Evolutionary conservation across 1,140 invertebrate genomes (phyloP).

Genomic region (Orchestia grillus): DNA sequence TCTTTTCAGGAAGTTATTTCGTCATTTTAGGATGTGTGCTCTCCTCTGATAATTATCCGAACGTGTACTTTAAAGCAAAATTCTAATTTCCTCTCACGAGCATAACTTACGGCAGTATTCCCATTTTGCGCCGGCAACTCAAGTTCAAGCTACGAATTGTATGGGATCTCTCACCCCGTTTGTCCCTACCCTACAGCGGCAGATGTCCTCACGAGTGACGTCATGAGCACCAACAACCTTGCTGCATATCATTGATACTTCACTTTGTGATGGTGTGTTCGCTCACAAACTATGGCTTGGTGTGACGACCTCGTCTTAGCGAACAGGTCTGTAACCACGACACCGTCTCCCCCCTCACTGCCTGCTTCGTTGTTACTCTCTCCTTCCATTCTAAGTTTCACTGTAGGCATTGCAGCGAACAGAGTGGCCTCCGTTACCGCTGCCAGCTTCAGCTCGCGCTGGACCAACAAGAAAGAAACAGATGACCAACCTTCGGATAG

Average conservation of each 20-base stretch:
- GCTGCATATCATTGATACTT: not conserved
- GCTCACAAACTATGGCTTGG: not conserved
- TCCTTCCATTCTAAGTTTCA: not conserved
- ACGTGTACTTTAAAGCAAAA: too few species aligned
- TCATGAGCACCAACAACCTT: not conserved
- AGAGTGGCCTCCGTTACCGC: not conserved
- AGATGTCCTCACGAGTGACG: not conserved
- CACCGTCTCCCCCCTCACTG: not conserved
- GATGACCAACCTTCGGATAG: not conserved
- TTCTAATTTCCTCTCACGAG: too few species aligned
- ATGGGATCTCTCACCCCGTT: too few species aligned
- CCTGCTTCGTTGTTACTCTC: not conserved
- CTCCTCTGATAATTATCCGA: too few species aligned
- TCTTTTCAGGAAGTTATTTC: too few species aligned
- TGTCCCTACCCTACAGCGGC: not conserved
- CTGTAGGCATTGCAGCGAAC: not conserved
- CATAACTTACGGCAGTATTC: too few species aligned
- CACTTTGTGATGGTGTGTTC: not conserved
- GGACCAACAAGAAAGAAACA: not conserved
- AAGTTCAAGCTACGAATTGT: too few species aligned
- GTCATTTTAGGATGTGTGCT: too few species aligned
- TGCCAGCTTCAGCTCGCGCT: not conserved
- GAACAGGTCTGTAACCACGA: not conserved
- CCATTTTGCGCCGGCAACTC: too few species aligned
- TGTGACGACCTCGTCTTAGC: not conserved